These are phyloP conservation scores for Syrista parreyssii DNA, from an alignment of 2,888 invertebrate genomes.

Conservation along the genomic window DNA sequence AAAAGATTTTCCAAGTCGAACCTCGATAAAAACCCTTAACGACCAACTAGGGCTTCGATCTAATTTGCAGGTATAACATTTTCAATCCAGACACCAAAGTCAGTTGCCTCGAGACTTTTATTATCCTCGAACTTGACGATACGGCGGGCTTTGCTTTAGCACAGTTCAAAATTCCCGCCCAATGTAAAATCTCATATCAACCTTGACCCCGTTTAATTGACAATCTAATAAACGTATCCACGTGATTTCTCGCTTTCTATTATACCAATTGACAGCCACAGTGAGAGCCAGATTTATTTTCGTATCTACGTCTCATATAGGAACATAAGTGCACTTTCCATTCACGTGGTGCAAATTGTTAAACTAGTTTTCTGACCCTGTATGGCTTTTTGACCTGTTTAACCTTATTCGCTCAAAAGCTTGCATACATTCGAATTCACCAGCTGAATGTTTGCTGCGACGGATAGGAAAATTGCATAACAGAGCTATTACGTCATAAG, in stretches of 20 bases:
- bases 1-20: background rate
- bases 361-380: background rate
- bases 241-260: background rate
- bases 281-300: background rate
- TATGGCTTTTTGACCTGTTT: background rate
- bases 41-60: background rate
- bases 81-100: background rate
- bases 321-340: background rate
- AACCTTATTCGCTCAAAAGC: background rate
- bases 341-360: background rate
- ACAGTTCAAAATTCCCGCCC: background rate
- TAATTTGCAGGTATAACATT: background rate
- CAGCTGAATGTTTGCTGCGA: background rate
- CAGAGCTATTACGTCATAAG: background rate
- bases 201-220: background rate
- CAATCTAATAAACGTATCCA: background rate
- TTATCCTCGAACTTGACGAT: background rate
- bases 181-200: background rate
- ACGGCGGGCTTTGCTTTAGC: background rate
- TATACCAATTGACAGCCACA: background rate
- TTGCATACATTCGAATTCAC: background rate
- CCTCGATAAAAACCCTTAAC: background rate
- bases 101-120: background rate
- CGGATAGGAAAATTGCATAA: background rate
- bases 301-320: background rate